phyloP scores from a whole-genome alignment of 2,797 vertebrate genomes.

The Lycodopsis pacificus region DNA sequence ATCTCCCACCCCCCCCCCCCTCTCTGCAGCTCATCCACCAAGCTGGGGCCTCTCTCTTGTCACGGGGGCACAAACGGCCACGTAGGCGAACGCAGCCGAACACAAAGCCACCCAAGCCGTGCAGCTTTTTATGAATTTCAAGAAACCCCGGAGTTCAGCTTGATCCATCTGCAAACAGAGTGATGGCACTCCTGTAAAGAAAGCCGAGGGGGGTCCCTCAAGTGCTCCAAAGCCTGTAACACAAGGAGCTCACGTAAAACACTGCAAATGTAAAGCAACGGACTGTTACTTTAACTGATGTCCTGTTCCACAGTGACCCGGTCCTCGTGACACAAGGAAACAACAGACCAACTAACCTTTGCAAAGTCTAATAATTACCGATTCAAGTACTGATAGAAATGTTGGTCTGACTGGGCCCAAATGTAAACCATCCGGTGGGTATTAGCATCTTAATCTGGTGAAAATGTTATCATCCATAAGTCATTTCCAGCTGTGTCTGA shows the following conservation, averaged over 20 bases:
- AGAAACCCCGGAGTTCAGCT: constrained; percentile 22
- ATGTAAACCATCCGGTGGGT: background rate
- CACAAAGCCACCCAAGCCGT: constrained; percentile 70
- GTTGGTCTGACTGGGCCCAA: background rate
- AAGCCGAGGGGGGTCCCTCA: constrained; percentile 38
- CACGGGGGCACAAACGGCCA: constrained; percentile 23
- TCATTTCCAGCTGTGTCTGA: background rate
- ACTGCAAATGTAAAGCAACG: constrained; percentile 30
- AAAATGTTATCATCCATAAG: background rate
- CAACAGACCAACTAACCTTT: background rate
- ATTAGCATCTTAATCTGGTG: background rate
- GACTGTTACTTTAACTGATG: constrained; percentile 11
- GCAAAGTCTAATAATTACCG: background rate
- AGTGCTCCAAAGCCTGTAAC: constrained; percentile 40
- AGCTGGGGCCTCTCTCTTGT: constrained; percentile 35
- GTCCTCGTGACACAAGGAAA: background rate
- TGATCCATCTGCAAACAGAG: constrained; percentile 48
- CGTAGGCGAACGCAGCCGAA: constrained; percentile 14
- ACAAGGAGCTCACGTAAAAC: constrained; percentile 39
- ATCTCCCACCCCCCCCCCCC: constrained; percentile 16
- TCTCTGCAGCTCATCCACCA: constrained; percentile 7
- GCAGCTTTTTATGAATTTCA: constrained; percentile 11
- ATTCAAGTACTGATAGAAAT: background rate
- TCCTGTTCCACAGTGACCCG: background rate
- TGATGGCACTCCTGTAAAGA: constrained; percentile 50